phyloP scores from a whole-genome alignment of 23 tunicate species.

The Ciona savignyi region DNA sequence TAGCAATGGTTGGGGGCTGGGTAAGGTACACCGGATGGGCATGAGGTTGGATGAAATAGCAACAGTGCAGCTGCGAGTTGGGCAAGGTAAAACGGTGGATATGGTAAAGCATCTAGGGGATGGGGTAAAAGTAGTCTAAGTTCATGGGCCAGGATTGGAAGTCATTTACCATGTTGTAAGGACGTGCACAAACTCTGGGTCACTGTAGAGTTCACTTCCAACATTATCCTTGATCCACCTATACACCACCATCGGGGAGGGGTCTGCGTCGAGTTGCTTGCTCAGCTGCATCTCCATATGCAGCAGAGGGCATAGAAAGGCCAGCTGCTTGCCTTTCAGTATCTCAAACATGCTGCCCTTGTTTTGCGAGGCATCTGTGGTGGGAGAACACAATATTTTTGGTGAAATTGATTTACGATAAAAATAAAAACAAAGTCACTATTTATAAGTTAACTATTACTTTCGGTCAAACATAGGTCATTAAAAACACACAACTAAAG shows the following conservation, averaged over 20 bases:
- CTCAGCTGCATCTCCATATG: conserved; percentile 38
- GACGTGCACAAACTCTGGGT: conserved; percentile 47
- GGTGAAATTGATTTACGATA: background rate
- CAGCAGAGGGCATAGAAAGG: conserved; percentile 53
- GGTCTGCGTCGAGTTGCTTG: conserved; percentile 29
- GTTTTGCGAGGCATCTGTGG: conserved; percentile 48
- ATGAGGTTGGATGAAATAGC: no score
- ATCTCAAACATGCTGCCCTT: conserved; percentile 34
- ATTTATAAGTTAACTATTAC: no score
- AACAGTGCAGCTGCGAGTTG: no score
- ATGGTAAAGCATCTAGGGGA: no score
- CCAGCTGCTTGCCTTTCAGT: conserved; percentile 51
- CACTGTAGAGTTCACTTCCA: conserved; percentile 21
- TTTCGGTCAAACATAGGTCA: no score
- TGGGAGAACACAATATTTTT: background rate
- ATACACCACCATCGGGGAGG: conserved; percentile 28
- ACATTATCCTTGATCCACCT: conserved; percentile 62
- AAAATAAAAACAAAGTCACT: background rate
- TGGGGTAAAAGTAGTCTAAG: no score
- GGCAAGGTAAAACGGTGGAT: no score
- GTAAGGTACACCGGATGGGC: no score
- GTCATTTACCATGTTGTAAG: conserved; percentile 54
- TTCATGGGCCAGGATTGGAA: no score
- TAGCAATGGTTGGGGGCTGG: no score
- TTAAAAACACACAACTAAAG: no score